These are phyloP conservation scores for Perdix hodgsoniae DNA, from an alignment of 2,797 vertebrate genomes.

Conservation along the genomic window DNA sequence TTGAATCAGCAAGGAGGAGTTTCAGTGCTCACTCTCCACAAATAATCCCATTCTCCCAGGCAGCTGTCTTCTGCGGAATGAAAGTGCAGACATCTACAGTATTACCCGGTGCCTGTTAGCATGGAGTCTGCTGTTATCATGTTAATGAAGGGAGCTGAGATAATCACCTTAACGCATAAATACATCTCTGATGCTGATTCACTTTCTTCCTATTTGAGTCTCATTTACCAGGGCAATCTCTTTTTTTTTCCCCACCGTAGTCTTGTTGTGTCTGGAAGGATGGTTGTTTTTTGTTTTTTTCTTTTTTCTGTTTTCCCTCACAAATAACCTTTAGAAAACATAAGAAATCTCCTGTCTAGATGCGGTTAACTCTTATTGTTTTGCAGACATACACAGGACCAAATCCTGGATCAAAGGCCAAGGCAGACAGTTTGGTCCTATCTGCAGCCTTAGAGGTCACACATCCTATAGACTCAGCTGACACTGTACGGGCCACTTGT, in stretches of 20 bases:
- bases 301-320: neutral
- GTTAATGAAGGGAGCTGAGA: slow-evolving; percentile 61
- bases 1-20: slow-evolving; percentile 58
- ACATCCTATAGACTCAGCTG: accelerated
- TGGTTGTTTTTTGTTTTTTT: neutral
- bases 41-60: slow-evolving; percentile 56
- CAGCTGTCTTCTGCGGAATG: slow-evolving; percentile 38
- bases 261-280: slow-evolving; percentile 40
- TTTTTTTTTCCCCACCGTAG: neutral
- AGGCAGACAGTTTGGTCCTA: neutral
- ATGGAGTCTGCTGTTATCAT: slow-evolving; percentile 44
- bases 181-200: slow-evolving; percentile 51
- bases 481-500: accelerated
- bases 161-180: slow-evolving; percentile 69
- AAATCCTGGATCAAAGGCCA: neutral
- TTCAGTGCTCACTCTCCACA: neutral
- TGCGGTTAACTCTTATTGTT: neutral
- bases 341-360: neutral
- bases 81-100: slow-evolving; percentile 62
- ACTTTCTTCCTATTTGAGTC: slow-evolving; percentile 42
- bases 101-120: slow-evolving; percentile 14
- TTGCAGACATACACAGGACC: neutral
- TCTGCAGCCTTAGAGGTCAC: neutral
- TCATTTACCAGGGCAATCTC: slow-evolving; percentile 13
- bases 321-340: neutral